Base-by-base conservation (phyloP, 92 coral and sea anemone species). In the Siderastrea siderea region DNA sequence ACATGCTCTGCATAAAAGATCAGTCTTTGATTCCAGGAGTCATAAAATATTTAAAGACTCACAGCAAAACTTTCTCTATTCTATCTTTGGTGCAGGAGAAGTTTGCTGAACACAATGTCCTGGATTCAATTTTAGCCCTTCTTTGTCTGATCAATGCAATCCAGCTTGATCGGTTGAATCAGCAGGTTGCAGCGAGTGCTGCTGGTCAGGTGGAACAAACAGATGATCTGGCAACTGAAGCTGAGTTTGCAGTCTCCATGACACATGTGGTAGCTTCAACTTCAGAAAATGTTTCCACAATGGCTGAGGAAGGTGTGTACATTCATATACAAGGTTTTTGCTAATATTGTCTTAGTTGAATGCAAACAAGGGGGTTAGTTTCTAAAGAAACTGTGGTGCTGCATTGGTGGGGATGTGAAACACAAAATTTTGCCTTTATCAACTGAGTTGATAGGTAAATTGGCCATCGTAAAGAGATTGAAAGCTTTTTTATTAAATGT, bases 81-180 rank as follows among this genome's bases (percentile, higher is more conserved):
- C 17, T 10, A 17, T 51, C 46, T 61, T 13, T 48, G 3, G 54
- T 16, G 1, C 43, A 84, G 87, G 87, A 48, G 0, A 74, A 75
- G 64, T 84, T 84, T n/a, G 44, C 87, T 1, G 72, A 84, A n/a
- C 58, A 61, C 63, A 53, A 92, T 47, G 93, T 97, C 43, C 61
- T 97, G 63, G 91, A 89, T 65, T 92, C 95, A 58, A 88, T 96
- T 19, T 53, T 96, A 48, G 71, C 91, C 46, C 91, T 97, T 67
- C 98, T 97, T 8, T 91, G 83, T 88, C 81, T 90, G 61, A 91
- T 97, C 86, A 95, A 94, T 81, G 88, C 75, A 2, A 78, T 87
- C 38, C 81, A 84, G 49, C 77, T 97, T 38, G 70, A 88, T n/a
- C 83, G 63, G 49, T 74, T 84, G 11, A 80, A 84, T n/a, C 95